phyloP scores from a whole-genome alignment of 2,888 invertebrate genomes.

The Trichopoda pennipes region DNA sequence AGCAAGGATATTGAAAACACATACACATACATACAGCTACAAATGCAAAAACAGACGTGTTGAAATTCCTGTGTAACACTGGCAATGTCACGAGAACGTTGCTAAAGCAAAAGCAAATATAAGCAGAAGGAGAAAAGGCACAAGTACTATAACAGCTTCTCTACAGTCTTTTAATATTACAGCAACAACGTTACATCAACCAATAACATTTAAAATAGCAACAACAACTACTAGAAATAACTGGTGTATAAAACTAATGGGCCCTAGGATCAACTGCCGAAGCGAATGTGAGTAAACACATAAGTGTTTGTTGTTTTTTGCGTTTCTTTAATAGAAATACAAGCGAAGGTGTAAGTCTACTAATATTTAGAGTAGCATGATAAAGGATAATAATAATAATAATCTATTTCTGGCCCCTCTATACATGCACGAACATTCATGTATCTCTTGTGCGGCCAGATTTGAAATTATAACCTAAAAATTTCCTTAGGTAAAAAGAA shows the following conservation, averaged over 20 bases:
- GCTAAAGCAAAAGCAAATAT: conserved; percentile 13
- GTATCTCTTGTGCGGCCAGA: no score
- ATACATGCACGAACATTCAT: no score
- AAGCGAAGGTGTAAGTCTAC: no score
- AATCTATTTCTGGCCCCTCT: no score
- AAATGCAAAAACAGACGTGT: conserved; percentile 48
- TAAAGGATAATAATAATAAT: no score
- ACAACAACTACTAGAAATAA: conserved; percentile 30
- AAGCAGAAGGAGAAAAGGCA: conserved; percentile 12
- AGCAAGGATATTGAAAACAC: conserved; percentile 9
- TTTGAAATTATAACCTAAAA: no score
- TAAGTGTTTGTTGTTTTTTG: conserved; percentile 15
- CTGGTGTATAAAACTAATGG: conserved; percentile 64
- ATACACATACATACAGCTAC: not conserved
- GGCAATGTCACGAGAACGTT: conserved; percentile 64
- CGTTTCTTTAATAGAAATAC: not conserved
- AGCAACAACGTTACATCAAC: not conserved
- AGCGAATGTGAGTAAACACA: conserved; percentile 38
- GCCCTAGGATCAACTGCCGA: conserved; percentile 65
- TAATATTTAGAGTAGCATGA: no score
- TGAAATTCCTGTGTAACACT: conserved; percentile 60
- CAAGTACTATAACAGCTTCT: conserved; percentile 8
- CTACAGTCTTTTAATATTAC: conserved; percentile 18
- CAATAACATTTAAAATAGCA: conserved; percentile 9
- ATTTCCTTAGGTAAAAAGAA: no score